Evolutionary conservation across 1,140 invertebrate species (phyloP), one percentile per base, ranked within the genome.

Genomic region (Papilio aristodemus): DNA sequence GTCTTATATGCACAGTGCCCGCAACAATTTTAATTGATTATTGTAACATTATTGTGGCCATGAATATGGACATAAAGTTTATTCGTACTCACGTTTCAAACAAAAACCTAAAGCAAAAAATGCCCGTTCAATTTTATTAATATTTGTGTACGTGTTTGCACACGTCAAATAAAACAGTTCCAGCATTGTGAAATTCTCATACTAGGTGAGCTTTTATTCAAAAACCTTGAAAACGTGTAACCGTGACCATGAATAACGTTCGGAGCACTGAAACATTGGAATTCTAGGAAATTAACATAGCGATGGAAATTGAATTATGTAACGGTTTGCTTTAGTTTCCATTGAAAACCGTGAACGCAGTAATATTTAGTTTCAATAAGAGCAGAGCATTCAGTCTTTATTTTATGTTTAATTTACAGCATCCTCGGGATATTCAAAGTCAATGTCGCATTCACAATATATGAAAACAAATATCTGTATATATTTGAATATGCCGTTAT

Each of bases 271-370:
- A n/a, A 39, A 38, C 36, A 62, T 62, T 62, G 19, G 14, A 39
- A 62, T 62, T 62, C 59, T 62, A 22, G 59, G 59, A 39, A 62
- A 39, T 19, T 38, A 38, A 22, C 59, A 62, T 3, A 32, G 36
- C 17, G 7, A 62, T 37, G 17, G n/a, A 37, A 37, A 17, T 38
- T 37, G 19, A 38, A 38, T 62, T 62, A 38, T 36, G 37, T 62
- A 39, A 62, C 2, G 19, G 36, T 62, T 32, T 10, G 22, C 36
- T 36, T 14, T 36, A n/a, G 58, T 4, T 62, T 62, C 4, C 36
- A 13, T n/a, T 62, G 36, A 62, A 62, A 54, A 22, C 43, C 17
- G 59, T 10, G 14, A 38, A 32, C 59, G 59, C 59, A 62, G 22
- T 22, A 32, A 60, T 37, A 60, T 62, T 62, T 39, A 22, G 17